Evolutionary conservation across 2,113 vertebrate species (phyloP), one percentile per base, ranked within the genome.

Genomic region (Saiga tatarica): DNA sequence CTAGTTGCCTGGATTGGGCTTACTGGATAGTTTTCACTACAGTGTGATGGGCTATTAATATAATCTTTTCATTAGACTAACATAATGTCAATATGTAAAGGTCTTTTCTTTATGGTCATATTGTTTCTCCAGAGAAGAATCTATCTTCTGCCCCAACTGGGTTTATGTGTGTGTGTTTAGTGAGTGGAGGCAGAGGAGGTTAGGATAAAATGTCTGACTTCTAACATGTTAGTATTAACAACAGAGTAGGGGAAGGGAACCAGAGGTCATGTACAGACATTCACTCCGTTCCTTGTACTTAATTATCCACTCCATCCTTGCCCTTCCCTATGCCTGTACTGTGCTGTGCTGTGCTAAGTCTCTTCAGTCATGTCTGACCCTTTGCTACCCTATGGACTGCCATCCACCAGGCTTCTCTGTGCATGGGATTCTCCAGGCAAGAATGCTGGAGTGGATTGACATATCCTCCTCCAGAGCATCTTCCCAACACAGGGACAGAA

Each of bases 161-260:
- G 47, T 74, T 6, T 5, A 81, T 47, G 62, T 52, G 16, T n/a
- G 14, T 7, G 17, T 39, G 8, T 74, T 86, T 74, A 59, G n/a
- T 1, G 23, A 19, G 33, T 6, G 3, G 19, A 6, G 1, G 11
- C 3, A 28, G 14, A 52, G 7, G 7, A 59, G 8, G 1, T 64
- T 59, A 89, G 28, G 55, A 83, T 60, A 47, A 79, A 42, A 79
- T 19, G 26, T n/a, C 74, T 76, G 33, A 76, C 30, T 81, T 94
- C 59, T 60, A n/a, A 17, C 36, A 33, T 33, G 55, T 90, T 15
- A 16, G 33, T 26, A 33, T 93, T 15, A 16, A 26, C 25, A 59
- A 26, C 33, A 84, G 28, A 85, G 28, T 1, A 55, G 55, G 30
- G 28, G 2, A 82, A 47, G 25, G 60, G 4, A 42, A n/a, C 14